Percentiles rank a stretch among this genome's conserved stretches.
These are phyloP conservation scores for Dufourea novaeangliae DNA, from an alignment of 1,140 invertebrate genomes.

Conservation along the genomic window DNA sequence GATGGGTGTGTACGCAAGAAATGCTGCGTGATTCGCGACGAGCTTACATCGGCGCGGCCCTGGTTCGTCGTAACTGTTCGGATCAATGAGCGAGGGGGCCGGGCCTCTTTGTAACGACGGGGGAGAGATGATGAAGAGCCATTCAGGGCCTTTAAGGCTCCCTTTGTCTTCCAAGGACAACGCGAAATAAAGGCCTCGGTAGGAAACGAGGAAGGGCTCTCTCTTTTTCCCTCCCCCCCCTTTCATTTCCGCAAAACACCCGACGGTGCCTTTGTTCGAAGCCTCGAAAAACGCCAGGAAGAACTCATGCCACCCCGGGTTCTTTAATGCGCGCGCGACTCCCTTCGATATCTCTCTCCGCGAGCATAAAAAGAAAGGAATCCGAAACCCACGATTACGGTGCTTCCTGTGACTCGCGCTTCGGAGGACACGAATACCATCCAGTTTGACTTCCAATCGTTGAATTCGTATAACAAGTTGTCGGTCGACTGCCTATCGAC, in stretches of 20 bases:
- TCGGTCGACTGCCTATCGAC: too few species aligned
- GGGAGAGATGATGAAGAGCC: slow-evolving; percentile 21
- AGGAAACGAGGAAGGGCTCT: slow-evolving; percentile 25
- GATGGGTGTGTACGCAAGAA: background rate
- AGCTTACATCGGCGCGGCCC: slow-evolving; percentile 20
- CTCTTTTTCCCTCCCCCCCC: slow-evolving; percentile 46
- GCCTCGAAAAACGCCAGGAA: slow-evolving; percentile 32
- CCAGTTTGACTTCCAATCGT: too few species aligned
- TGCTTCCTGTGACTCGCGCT: too few species aligned
- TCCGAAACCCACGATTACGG: too few species aligned
- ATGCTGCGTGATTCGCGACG: slow-evolving; percentile 17
- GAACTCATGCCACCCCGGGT: too few species aligned
- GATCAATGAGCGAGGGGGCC: slow-evolving; percentile 60
- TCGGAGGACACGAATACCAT: too few species aligned
- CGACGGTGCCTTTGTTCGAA: slow-evolving; percentile 49
- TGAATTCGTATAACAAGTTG: too few species aligned
- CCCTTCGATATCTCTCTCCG: background rate
- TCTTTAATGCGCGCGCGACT: background rate
- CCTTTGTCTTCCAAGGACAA: slow-evolving; percentile 60
- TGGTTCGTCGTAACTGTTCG: slow-evolving; percentile 42
- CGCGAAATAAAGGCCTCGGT: slow-evolving; percentile 46
- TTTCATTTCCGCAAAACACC: slow-evolving; percentile 60
- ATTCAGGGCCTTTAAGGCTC: slow-evolving; percentile 49
- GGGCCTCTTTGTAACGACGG: background rate
- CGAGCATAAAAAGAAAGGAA: background rate